Conservation (phyloP, 1,140 invertebrate species). For the Diabrotica virgifera region DNA sequence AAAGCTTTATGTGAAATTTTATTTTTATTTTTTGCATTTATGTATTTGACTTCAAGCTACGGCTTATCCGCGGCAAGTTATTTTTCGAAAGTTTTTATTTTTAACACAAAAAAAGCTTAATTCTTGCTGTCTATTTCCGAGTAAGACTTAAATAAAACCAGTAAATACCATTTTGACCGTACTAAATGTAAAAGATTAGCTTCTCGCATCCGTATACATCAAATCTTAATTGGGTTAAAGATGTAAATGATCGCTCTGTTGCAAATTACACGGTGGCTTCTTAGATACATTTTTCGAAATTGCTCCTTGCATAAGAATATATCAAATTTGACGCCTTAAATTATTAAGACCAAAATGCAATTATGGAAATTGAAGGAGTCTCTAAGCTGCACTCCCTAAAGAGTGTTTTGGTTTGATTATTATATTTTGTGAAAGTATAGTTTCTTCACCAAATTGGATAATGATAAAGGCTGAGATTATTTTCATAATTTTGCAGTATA, state of each 20-base stretch:
- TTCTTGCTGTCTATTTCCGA: no score
- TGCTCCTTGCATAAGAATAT: slow-evolving; percentile 9
- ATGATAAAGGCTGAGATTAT: neutral
- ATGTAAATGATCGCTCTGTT: slow-evolving; percentile 18
- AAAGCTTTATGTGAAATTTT: no score
- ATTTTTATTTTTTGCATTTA: no score
- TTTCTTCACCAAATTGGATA: neutral
- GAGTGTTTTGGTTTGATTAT: neutral
- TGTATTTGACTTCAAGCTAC: no score
- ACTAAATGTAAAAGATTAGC: no score
- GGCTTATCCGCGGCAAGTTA: no score
- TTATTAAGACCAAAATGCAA: slow-evolving; percentile 13
- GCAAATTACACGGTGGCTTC: slow-evolving; percentile 19
- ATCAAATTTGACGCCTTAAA: slow-evolving; percentile 15
- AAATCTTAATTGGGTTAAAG: slow-evolving; percentile 22
- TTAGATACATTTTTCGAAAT: slow-evolving; percentile 10
- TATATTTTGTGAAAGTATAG: neutral
- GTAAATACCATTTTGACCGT: no score
- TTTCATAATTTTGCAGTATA: neutral
- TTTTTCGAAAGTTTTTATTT: no score
- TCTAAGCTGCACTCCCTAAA: neutral
- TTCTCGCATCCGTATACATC: slow-evolving; percentile 9
- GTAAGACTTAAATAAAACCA: no score
- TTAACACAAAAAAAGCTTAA: no score
- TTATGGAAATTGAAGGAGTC: slow-evolving; percentile 16